Evolutionary conservation across 2,113 vertebrate species (phyloP).

Genomic region (Heloderma charlesbogerti): DNA sequence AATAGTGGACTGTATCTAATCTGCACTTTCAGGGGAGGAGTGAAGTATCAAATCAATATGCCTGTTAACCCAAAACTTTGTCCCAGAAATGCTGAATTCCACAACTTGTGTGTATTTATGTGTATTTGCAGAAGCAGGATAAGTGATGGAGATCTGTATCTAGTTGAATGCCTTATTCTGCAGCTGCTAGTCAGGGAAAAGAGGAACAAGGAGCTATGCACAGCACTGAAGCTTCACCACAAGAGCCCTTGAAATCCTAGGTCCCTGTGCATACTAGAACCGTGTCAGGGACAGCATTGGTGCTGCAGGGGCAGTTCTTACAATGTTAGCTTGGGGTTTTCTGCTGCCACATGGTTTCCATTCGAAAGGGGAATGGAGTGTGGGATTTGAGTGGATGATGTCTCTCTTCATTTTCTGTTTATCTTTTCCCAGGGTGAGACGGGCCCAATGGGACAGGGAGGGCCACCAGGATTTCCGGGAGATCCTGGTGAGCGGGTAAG

Average conservation of each 20-base stretch:
- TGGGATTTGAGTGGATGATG: neutral
- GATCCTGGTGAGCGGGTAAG: constrained; percentile 88
- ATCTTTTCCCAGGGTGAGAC: constrained; percentile 65
- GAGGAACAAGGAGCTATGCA: neutral
- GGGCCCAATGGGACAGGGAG: constrained; percentile 78
- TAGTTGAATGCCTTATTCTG: neutral
- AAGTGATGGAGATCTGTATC: neutral
- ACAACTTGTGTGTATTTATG: neutral
- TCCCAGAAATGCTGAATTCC: neutral
- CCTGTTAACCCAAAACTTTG: neutral
- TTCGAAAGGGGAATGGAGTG: neutral
- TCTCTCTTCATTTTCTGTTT: constrained; percentile 26
- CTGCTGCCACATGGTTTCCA: neutral
- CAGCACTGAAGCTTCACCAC: neutral
- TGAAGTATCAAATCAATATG: neutral
- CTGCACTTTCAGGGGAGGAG: neutral
- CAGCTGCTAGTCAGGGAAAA: neutral
- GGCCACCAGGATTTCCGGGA: constrained; percentile 82
- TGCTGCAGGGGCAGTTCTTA: neutral
- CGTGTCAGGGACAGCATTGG: neutral
- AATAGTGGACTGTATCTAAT: neutral
- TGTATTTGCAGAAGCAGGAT: neutral
- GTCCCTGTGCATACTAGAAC: neutral
- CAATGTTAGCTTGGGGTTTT: neutral
- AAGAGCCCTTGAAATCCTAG: neutral